A percentile compares a stretch with the other conserved stretches of the same genome.
Conservation (phyloP, 2,888 invertebrate genomes). For the Sympetrum striolatum region DNA sequence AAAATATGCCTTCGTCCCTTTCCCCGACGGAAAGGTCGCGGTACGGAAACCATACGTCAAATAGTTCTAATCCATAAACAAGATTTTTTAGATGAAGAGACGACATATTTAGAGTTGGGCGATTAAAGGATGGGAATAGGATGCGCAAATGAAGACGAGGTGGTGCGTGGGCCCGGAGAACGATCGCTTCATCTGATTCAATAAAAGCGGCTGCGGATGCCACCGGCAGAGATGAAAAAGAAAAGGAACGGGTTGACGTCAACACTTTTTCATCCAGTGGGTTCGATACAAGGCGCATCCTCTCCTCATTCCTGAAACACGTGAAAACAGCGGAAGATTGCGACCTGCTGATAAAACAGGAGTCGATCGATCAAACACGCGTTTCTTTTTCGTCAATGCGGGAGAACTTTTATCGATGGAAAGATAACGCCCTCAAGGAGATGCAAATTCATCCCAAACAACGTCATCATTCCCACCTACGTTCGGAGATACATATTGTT, state of each 20-base stretch:
- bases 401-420: too few species aligned
- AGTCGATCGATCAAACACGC: too few species aligned
- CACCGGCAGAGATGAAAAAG: neutral
- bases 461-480: too few species aligned
- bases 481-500: too few species aligned
- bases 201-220: neutral
- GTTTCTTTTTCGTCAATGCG: too few species aligned
- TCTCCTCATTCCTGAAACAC: neutral
- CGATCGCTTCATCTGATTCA: neutral
- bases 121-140: neutral
- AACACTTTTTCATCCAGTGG: neutral
- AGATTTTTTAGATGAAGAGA: neutral
- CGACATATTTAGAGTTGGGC: neutral
- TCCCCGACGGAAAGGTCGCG: neutral
- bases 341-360: too few species aligned
- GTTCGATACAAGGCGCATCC: neutral
- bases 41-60: neutral
- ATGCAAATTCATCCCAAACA: too few species aligned
- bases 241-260: neutral
- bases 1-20: neutral
- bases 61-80: neutral
- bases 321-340: neutral
- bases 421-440: too few species aligned
- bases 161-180: neutral
- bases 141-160: neutral